phyloP scores from a whole-genome alignment of 2,888 invertebrate species.

The Petrophora chlorosata region DNA sequence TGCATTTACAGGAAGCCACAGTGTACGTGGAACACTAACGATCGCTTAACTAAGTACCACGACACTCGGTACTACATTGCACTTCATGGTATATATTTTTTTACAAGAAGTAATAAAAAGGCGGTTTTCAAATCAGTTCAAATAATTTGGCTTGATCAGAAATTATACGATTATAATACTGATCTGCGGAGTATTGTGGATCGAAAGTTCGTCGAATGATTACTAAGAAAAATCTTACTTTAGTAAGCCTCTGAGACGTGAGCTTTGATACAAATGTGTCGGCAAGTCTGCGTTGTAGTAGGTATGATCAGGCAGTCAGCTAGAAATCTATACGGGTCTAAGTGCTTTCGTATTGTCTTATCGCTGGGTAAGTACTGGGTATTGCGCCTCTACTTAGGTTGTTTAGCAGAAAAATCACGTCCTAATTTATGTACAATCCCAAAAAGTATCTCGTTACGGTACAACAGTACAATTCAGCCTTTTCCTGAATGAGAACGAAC shows the following conservation, averaged over 20 bases:
- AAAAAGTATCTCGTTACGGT: slow-evolving; percentile 58
- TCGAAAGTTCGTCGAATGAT: slow-evolving; percentile 50
- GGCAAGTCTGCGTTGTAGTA: slow-evolving; percentile 34
- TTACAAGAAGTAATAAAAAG: slow-evolving; percentile 73
- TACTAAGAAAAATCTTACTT: slow-evolving; percentile 64
- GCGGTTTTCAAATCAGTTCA: slow-evolving; percentile 78
- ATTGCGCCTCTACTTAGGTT: slow-evolving; percentile 46
- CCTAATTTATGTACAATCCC: slow-evolving; percentile 64
- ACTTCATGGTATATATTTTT: slow-evolving; percentile 65
- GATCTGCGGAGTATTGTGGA: slow-evolving; percentile 74
- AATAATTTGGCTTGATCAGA: slow-evolving; percentile 80
- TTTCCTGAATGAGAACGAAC: slow-evolving; percentile 56
- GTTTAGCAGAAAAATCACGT: slow-evolving; percentile 48
- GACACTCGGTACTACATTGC: slow-evolving; percentile 71
- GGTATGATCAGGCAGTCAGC: slow-evolving; percentile 60
- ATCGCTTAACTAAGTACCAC: slow-evolving; percentile 78
- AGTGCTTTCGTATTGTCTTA: slow-evolving; percentile 40
- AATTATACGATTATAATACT: slow-evolving; percentile 61
- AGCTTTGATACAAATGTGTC: slow-evolving; percentile 35
- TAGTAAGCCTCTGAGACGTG: slow-evolving; percentile 55
- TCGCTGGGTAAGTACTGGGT: slow-evolving; percentile 39
- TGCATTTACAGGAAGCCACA: slow-evolving; percentile 82
- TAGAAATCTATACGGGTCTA: slow-evolving; percentile 46
- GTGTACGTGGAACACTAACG: slow-evolving; percentile 74
- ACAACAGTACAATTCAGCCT: slow-evolving; percentile 66